phyloP scores from a whole-genome alignment of 2,797 vertebrate genomes.

The Galagoides demidoff region DNA sequence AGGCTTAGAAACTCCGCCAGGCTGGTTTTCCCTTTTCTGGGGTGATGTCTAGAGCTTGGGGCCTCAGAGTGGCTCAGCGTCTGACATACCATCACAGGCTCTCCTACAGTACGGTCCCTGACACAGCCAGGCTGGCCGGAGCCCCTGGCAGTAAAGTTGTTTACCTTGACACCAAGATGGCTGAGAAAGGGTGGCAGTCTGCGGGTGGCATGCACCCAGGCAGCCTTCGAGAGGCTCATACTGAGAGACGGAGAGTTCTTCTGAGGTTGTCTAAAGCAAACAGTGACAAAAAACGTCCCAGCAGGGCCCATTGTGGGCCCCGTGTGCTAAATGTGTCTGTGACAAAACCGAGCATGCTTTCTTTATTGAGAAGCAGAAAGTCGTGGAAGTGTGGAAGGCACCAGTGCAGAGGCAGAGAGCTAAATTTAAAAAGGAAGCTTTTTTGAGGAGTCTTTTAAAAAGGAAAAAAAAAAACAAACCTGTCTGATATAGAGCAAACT shows the following conservation, averaged over 20 bases:
- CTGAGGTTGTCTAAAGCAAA: background rate
- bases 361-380: background rate
- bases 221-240: background rate
- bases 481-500: accelerated
- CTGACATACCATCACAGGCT: background rate
- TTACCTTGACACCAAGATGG: background rate
- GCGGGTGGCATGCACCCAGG: background rate
- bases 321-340: background rate
- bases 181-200: background rate
- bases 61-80: background rate
- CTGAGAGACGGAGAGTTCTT: background rate
- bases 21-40: background rate
- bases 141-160: background rate
- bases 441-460: background rate
- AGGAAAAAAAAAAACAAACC: background rate
- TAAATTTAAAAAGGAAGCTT: background rate
- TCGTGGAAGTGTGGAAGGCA: background rate
- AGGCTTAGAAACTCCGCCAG: background rate
- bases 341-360: background rate
- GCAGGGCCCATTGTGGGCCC: background rate
- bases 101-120: background rate
- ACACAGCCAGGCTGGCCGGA: background rate
- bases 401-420: background rate
- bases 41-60: background rate
- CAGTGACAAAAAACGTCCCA: background rate